Conservation (phyloP, 2,113 vertebrate species). For the Platysternon megacephalum region DNA sequence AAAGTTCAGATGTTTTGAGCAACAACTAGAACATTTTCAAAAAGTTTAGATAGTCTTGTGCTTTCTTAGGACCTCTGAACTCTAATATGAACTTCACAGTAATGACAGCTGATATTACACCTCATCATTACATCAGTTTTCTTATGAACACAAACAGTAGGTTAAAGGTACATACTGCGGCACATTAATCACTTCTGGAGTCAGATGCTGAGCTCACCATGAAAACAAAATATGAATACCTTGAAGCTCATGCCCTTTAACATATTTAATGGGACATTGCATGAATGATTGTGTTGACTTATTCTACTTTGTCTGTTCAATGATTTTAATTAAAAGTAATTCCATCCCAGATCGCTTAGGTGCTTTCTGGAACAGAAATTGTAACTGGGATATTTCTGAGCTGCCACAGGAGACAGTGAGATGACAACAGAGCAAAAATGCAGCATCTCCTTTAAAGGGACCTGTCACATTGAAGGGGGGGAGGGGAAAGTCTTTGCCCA, state of each 20-base stretch:
- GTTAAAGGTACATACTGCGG: background rate
- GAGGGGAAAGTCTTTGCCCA: background rate
- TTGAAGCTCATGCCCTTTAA: conserved; percentile 15
- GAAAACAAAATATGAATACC: conserved; percentile 17
- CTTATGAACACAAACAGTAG: background rate
- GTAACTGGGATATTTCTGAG: background rate
- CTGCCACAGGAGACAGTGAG: background rate
- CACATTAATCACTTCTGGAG: background rate
- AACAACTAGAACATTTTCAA: background rate
- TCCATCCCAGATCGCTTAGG: background rate
- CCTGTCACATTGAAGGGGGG: background rate
- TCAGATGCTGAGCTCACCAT: background rate
- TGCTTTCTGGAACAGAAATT: background rate
- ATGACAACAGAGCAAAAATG: background rate
- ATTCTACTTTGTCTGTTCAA: background rate
- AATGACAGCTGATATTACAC: background rate
- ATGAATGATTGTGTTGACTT: conserved; percentile 1
- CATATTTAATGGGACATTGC: background rate
- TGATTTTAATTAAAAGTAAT: conserved; percentile 48
- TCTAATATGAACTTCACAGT: background rate
- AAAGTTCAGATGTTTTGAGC: background rate
- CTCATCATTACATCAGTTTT: background rate
- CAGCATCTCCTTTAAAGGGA: background rate
- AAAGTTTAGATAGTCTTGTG: background rate
- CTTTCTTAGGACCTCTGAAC: background rate